Base-by-base conservation (phyloP, 2,888 invertebrate genomes). In the Hirudinaria manillensis region DNA sequence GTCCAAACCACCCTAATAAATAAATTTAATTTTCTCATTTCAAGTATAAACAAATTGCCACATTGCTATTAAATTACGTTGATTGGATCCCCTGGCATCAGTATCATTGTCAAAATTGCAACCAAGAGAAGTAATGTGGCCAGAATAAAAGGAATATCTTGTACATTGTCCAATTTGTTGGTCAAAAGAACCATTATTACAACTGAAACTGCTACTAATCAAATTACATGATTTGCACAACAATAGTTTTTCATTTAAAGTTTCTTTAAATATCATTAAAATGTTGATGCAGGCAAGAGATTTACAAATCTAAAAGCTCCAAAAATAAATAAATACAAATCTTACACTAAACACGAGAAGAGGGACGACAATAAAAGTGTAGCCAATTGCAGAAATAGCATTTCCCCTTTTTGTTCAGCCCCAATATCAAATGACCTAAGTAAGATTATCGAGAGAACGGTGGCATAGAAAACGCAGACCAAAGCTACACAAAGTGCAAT, bases 1-100 rank as follows among this genome's bases (percentile, higher is more conserved):
- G 93, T 74, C 97, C 99, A 86, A 98, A 99, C 98, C 97, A 97
- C 96, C 96, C 94, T 94, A 86, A 76, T 89, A 74, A 78, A n/a
- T 24, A 32, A 32, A 27, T 29, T 29, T 7, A 53, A 53, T n/a
- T 6, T 1, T 55, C 16, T 21, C 19, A 29, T 55, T 55, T 51
- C 51, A 36, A n/a, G n/a, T n/a, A n/a, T n/a, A n/a, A n/a, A n/a
- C 4, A 16, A 6, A 24, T 34, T 19, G 13, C n/a, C 2, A 32
- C 16, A n/a, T 68, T 34, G 13, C 10, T 45, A 45, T 16, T 45
- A 45, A 45, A 68, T 91, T 88, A 94, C 94, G 97, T 89, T 92
- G 92, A 85, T 97, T 98, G 79, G 95, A 94, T 76, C 95, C 93
- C 87, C 94, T 94, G 76, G 95, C 93, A 97, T 91, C 76, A 94